A percentile compares a stretch with the other conserved stretches of the same genome.
phyloP scores from a whole-genome alignment of 2,888 invertebrate species.

The Lochmaea crataegi region DNA sequence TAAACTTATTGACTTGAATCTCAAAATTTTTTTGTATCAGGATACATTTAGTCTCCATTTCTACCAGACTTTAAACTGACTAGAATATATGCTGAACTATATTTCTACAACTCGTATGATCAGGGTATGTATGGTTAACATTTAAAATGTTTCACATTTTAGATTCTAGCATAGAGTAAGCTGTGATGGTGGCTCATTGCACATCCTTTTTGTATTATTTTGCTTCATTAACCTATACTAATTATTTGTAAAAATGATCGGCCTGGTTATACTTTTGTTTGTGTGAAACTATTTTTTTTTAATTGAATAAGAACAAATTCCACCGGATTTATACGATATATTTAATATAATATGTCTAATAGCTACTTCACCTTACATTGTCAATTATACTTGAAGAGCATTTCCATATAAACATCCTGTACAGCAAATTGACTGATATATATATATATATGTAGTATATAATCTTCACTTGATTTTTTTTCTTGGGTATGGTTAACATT shows the following conservation, averaged over 20 bases:
- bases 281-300: background rate
- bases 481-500: too few relatives aligned
- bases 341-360: background rate
- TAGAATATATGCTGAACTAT: background rate
- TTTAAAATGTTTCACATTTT: background rate
- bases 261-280: background rate
- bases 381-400: too few relatives aligned
- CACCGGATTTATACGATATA: background rate
- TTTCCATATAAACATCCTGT: background rate
- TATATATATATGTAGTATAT: too few relatives aligned
- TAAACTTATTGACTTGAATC: too few relatives aligned
- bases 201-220: conserved; percentile 23
- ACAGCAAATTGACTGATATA: background rate
- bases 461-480: too few relatives aligned
- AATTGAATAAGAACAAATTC: background rate
- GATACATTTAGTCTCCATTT: background rate
- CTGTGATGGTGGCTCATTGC: conserved; percentile 46
- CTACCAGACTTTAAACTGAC: background rate
- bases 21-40: too few relatives aligned
- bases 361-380: background rate
- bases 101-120: conserved; percentile 13
- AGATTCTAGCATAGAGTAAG: conserved; percentile 6
- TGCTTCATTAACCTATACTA: conserved; percentile 8
- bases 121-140: background rate
- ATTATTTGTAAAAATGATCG: background rate